Base-by-base conservation (phyloP, 2,797 vertebrate species). In the Sebastes itinus region DNA sequence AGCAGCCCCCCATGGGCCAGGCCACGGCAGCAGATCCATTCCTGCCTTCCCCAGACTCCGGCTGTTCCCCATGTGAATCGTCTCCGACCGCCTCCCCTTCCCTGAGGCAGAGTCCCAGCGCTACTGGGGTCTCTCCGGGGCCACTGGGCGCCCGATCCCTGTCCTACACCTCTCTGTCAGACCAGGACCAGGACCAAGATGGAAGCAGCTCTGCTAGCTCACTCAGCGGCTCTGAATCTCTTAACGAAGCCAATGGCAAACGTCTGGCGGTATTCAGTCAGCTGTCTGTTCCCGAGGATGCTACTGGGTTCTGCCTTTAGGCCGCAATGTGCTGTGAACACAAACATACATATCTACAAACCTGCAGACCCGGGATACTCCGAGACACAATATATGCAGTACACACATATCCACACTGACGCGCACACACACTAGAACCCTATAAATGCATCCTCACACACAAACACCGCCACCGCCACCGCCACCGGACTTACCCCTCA, bases 241-340 rank as follows among this genome's bases (percentile, higher is more conserved):
- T 84, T 28, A 92, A 77, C 0, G 96, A 96, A 0, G 69, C 46
- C 7, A 90, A 30, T 0, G 89, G 88, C 30, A 92, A 83, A 8
- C 94, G 97, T 7, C 95, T 98, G 75, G 96, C 97, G 0, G 97
- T 98, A 28, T 98, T 98, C 94, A 97, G 97, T 80, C 96, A 96
- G 76, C 93, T 97, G 27, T 97, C 96, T 0, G 95, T 97, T 30
- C 96, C 97, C 0, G 95, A 97, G 5, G 95, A 96, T 18, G 49
- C 84, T 4, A 46, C 89, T 2, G 83, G 78, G 33, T 90, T 94
- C 82, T 92, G 89, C 80, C 85, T 95, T 75, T 95, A 95, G 83
- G 58, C 79, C 38, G 22, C 71, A 54, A 14, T 49, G 20, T 64
- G 70, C 70, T 27, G 42, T 46, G 30, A 33, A 69, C 62, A 72